Conservation (phyloP, 92 coral and sea anemone species). For the Pocillopora grandis region DNA sequence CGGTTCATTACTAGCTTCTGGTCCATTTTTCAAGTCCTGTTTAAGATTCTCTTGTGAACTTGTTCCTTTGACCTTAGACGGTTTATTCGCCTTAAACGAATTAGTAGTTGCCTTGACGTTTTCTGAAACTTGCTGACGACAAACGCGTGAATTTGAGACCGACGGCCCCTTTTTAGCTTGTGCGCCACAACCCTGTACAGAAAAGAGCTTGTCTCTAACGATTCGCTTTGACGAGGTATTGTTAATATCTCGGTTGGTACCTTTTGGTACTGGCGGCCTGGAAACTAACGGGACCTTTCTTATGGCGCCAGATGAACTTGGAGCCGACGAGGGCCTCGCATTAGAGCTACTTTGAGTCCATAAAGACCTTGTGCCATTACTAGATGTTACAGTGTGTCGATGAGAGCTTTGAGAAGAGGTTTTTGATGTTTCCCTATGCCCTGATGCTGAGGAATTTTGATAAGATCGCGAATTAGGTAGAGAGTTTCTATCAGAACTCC, state of each 20-base stretch:
- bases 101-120: background rate
- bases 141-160: background rate
- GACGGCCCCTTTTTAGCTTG: constrained; percentile 2
- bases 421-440: constrained; percentile 2
- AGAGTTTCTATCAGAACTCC: background rate
- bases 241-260: background rate
- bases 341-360: background rate
- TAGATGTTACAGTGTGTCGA: background rate
- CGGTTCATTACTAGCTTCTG: background rate
- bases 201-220: constrained; percentile 4
- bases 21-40: background rate
- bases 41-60: background rate
- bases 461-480: background rate
- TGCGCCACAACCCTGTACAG: background rate
- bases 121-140: background rate
- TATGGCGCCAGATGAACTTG: background rate
- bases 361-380: background rate
- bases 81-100: background rate
- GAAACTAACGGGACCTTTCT: background rate
- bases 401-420: background rate
- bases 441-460: background rate
- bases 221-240: constrained; percentile 1
- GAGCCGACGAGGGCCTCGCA: background rate
- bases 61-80: background rate
- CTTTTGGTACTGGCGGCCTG: background rate